Base-by-base conservation (phyloP, 2,888 invertebrate genomes). In the Eupithecia tripunctaria region DNA sequence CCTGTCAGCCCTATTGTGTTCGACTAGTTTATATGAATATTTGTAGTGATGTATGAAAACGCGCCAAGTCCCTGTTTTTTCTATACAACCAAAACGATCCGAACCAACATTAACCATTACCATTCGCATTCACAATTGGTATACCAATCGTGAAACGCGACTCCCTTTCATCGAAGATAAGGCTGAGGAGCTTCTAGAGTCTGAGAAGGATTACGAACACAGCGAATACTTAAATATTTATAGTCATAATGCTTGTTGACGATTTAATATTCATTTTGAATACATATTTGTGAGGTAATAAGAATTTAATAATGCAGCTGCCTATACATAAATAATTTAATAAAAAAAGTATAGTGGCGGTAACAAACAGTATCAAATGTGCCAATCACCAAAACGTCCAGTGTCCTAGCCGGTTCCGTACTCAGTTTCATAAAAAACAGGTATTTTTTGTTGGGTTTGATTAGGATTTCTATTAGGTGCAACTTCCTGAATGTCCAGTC, bases 151-250 rank as follows among this genome's bases (percentile, higher is more conserved):
- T n/a, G 60, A n/a, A 51, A 75, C 14, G 27, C 41, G 75, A 75
- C 68, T 27, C 75, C 68, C 43, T 67, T 75, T 75, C 72, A 75
- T 72, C 59, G 70, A 70, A 65, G 65, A 66, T 29, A 65, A 56
- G 43, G 51, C 67, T 67, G 59, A 36, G 14, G 21, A 38, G 38
- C 38, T 25, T 21, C 25, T 38, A 38, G 38, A 64, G 64, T 38
- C 38, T 64, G 38, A 15, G 25, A 64, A 64, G 64, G 64, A 25
- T 64, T 25, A 64, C 36, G 38, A 38, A 64, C 41, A 36, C 25
- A 36, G 36, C 21, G 25, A 25, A 64, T 64, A 36, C 38, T 38
- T 64, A 21, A 64, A 64, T 38, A 64, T 64, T 64, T 38, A 25
- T 14, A 64, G 21, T 25, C 14, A 1, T 64, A 38, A 64, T 64